phyloP scores from a whole-genome alignment of 1,140 invertebrate genomes.

The Latrodectus geometricus region DNA sequence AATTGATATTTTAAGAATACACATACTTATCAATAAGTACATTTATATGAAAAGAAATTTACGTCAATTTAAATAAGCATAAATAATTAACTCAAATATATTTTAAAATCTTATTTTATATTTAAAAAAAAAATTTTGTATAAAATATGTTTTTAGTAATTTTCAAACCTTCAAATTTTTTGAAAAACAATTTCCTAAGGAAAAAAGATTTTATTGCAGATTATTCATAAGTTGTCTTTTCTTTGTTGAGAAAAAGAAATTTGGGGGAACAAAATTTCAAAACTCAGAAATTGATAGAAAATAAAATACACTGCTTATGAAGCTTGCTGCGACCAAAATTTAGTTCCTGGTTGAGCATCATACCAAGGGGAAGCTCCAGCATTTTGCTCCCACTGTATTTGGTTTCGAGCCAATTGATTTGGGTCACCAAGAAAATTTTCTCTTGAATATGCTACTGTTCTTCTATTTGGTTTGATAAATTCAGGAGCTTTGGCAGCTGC shows the following conservation, averaged over 20 bases:
- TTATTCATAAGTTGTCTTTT: too few relatives aligned
- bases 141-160: too few relatives aligned
- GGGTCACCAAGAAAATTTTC: conserved; percentile 29
- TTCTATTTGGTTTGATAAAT: neutral
- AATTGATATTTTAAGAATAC: neutral
- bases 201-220: too few relatives aligned
- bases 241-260: too few relatives aligned
- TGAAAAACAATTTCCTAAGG: too few relatives aligned
- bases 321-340: conserved; percentile 48
- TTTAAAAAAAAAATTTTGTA: too few relatives aligned
- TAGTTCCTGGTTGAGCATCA: neutral
- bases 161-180: too few relatives aligned
- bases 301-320: neutral
- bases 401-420: neutral
- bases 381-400: conserved; percentile 37
- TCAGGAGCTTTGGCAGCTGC: conserved; percentile 18
- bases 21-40: neutral
- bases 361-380: conserved; percentile 6
- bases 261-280: neutral
- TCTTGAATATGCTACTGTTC: neutral
- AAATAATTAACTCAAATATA: too few relatives aligned
- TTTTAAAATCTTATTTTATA: too few relatives aligned
- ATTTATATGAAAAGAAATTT: neutral
- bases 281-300: neutral
- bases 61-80: neutral